Conservation (phyloP, 2,888 invertebrate species). For the Nyleta sp. region DNA sequence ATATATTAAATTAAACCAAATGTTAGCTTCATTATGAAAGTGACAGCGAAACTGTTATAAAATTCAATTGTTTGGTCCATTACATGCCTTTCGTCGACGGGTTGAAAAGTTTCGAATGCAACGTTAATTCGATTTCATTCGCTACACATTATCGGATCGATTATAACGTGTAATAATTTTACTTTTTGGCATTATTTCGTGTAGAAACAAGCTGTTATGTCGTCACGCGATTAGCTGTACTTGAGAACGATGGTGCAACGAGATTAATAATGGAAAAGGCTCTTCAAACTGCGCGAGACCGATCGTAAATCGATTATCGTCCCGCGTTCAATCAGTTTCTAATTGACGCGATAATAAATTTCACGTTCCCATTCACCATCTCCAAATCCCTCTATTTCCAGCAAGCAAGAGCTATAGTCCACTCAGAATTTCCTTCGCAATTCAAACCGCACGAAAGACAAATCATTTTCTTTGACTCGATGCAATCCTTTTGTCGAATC, state of each 20-base stretch:
- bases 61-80: neutral
- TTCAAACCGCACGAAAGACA: conserved; percentile 50
- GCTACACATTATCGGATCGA: conserved; percentile 15
- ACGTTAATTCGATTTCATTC: conserved; percentile 33
- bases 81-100: neutral
- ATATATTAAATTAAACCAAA: too few relatives aligned
- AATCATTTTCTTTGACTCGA: conserved; percentile 43
- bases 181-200: conserved; percentile 56
- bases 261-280: conserved; percentile 63
- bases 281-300: conserved; percentile 66
- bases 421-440: conserved; percentile 54
- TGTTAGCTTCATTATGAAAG: too few relatives aligned
- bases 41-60: too few relatives aligned
- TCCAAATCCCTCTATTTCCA: conserved; percentile 60
- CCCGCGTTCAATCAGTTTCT: conserved; percentile 77
- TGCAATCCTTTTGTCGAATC: conserved; percentile 41
- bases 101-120: conserved; percentile 28
- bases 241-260: conserved; percentile 42
- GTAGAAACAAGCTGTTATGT: conserved; percentile 51
- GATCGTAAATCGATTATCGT: conserved; percentile 76
- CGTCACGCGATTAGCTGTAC: conserved; percentile 55
- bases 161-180: conserved; percentile 56
- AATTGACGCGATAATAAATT: conserved; percentile 78
- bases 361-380: conserved; percentile 62
- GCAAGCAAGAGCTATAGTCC: conserved; percentile 41